Percentiles rank a stretch among this genome's conserved stretches.
Evolutionary conservation across 1,140 invertebrate genomes (phyloP).

Genomic region (Drosophila dunni): DNA sequence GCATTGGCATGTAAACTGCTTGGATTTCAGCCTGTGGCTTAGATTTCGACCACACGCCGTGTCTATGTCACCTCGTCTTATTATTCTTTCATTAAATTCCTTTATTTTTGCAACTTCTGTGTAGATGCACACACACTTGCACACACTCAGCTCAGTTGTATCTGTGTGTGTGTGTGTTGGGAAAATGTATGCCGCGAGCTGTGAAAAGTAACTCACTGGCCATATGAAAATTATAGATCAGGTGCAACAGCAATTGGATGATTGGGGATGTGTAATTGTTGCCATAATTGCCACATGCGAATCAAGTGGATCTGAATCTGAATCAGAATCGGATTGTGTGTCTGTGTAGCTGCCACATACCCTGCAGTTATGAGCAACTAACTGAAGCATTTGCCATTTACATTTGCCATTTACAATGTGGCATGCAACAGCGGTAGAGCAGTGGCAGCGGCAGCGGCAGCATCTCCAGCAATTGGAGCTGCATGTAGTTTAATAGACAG

Average conservation of each 20-base stretch:
- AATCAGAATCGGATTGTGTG: not conserved
- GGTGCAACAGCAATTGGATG: slow-evolving; percentile 56
- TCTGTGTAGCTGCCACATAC: slow-evolving; percentile 44
- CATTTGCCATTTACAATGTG: slow-evolving; percentile 39
- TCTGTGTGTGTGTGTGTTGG: not conserved
- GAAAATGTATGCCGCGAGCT: slow-evolving; percentile 66
- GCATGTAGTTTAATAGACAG: slow-evolving; percentile 50
- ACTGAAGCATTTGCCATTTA: slow-evolving; percentile 66
- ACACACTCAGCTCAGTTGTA: not conserved
- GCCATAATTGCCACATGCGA: slow-evolving; percentile 73
- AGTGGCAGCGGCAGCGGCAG: not conserved
- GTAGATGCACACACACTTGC: not conserved
- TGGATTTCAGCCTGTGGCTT: slow-evolving; percentile 43
- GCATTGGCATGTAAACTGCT: slow-evolving; percentile 39
- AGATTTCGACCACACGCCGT: slow-evolving; percentile 55
- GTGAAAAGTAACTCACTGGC: slow-evolving; percentile 77
- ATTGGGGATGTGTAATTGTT: slow-evolving; percentile 69
- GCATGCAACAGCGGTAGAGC: slow-evolving; percentile 23
- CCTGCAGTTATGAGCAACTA: slow-evolving; percentile 81
- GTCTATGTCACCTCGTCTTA: slow-evolving; percentile 67
- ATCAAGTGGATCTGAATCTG: slow-evolving; percentile 70
- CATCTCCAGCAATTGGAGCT: slow-evolving; percentile 49
- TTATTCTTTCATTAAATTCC: slow-evolving; percentile 77
- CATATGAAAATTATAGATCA: slow-evolving; percentile 77
- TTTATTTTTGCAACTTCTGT: slow-evolving; percentile 40